phyloP scores from a whole-genome alignment of 2,888 invertebrate species.

The Callyntrura guangdongensis region DNA sequence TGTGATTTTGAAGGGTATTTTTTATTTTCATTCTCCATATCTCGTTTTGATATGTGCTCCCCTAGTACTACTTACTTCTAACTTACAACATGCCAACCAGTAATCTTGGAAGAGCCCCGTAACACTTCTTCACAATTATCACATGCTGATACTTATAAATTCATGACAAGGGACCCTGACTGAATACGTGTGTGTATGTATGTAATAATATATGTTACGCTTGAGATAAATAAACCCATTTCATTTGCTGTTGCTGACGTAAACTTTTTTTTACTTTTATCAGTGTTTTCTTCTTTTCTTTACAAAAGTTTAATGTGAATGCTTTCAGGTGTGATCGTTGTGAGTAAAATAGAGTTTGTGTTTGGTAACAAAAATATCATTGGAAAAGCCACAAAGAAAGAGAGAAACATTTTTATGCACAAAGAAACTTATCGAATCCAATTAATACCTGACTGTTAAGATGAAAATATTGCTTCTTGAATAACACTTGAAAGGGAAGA shows the following conservation, averaged over 20 bases:
- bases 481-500: constrained; percentile 56
- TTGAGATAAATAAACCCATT: background rate
- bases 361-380: constrained; percentile 7
- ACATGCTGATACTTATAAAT: constrained; percentile 57
- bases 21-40: constrained; percentile 20
- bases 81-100: background rate
- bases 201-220: background rate
- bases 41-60: background rate
- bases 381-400: constrained; percentile 17
- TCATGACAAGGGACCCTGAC: constrained; percentile 50
- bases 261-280: background rate
- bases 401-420: constrained; percentile 37
- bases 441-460: constrained; percentile 67
- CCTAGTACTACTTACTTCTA: background rate
- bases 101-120: background rate
- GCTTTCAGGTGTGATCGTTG: background rate
- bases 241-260: background rate
- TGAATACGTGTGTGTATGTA: background rate
- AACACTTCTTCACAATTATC: constrained; percentile 54
- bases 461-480: constrained; percentile 64
- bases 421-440: constrained; percentile 70
- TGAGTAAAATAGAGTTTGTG: background rate
- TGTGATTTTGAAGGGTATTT: constrained; percentile 66
- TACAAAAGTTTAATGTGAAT: background rate
- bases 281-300: background rate